Evolutionary conservation across 2,113 vertebrate species (phyloP).

Genomic region (Polyodon spathula): DNA sequence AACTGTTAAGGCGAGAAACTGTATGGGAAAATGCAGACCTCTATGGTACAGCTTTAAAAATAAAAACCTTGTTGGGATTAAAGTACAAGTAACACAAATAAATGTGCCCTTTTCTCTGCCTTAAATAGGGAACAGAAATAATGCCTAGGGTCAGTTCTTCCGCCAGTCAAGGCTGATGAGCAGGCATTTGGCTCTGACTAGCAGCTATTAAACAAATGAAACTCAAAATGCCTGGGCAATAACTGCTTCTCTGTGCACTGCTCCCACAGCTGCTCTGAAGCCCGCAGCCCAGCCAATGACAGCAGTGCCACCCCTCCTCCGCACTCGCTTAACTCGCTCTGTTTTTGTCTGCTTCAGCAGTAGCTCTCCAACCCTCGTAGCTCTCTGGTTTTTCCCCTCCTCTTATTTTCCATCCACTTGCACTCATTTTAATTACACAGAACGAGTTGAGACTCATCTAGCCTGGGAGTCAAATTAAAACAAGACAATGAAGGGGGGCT

Average conservation of each 20-base stretch:
- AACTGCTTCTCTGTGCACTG: slow-evolving; percentile 26
- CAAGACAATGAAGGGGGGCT: slow-evolving; percentile 28
- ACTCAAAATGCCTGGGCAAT: slow-evolving; percentile 28
- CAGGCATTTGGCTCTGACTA: slow-evolving; percentile 17
- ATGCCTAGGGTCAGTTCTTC: slow-evolving; percentile 15
- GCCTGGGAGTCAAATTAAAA: slow-evolving; percentile 49
- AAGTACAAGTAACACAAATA: too few species aligned
- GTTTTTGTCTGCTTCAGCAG: slow-evolving; percentile 41
- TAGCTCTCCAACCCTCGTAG: slow-evolving; percentile 16
- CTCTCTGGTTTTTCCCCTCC: slow-evolving; percentile 13
- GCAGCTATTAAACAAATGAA: slow-evolving; percentile 24
- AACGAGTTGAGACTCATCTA: slow-evolving; percentile 52
- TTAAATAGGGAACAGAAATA: too few species aligned
- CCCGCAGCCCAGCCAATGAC: slow-evolving; percentile 43
- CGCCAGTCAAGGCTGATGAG: slow-evolving; percentile 17
- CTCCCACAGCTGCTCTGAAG: slow-evolving; percentile 35
- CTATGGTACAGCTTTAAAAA: too few species aligned
- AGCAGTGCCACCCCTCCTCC: slow-evolving; percentile 30
- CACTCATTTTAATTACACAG: slow-evolving; percentile 65
- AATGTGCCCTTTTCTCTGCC: too few species aligned
- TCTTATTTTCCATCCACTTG: slow-evolving; percentile 50
- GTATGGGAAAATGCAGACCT: too few species aligned
- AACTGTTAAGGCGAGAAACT: too few species aligned
- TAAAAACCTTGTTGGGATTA: too few species aligned
- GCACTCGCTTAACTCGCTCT: slow-evolving; percentile 34